These are phyloP conservation scores for Coelopa pilipes DNA, from an alignment of 2,888 invertebrate genomes.

Conservation along the genomic window DNA sequence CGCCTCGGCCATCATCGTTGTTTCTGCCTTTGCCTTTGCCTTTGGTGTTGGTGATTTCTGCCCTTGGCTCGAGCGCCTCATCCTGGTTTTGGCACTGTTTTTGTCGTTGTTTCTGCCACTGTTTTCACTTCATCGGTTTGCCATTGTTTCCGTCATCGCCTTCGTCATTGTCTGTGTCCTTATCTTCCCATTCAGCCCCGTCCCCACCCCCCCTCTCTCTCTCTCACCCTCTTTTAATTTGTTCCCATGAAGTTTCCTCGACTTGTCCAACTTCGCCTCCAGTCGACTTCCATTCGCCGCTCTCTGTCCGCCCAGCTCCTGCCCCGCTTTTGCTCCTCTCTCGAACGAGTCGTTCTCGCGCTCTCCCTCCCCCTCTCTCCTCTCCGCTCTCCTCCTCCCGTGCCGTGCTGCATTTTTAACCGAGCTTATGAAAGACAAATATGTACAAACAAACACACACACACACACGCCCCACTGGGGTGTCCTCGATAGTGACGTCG, in stretches of 20 bases:
- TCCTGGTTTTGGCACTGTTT: too few relatives aligned
- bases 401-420: not conserved
- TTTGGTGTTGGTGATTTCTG: not conserved
- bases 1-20: not conserved
- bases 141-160: too few relatives aligned
- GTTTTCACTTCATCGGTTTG: not conserved
- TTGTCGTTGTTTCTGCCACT: slow-evolving; percentile 6
- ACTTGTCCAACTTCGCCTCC: too few relatives aligned
- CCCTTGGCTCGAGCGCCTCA: slow-evolving; percentile 5
- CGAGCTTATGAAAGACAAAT: not conserved
- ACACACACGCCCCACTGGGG: not conserved
- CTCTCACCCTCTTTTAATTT: not conserved
- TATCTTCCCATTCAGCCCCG: not conserved
- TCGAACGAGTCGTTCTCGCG: not conserved
- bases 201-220: not conserved
- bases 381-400: not conserved
- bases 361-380: slow-evolving; percentile 23
- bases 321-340: slow-evolving; percentile 14
- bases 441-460: not conserved
- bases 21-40: not conserved
- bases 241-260: too few relatives aligned
- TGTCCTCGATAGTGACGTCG: slow-evolving; percentile 33
- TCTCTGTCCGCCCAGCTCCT: too few relatives aligned
- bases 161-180: not conserved
- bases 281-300: too few relatives aligned